phyloP scores from a whole-genome alignment of 2,888 invertebrate genomes.

The Pseudococcus jackbeardsleyi region DNA sequence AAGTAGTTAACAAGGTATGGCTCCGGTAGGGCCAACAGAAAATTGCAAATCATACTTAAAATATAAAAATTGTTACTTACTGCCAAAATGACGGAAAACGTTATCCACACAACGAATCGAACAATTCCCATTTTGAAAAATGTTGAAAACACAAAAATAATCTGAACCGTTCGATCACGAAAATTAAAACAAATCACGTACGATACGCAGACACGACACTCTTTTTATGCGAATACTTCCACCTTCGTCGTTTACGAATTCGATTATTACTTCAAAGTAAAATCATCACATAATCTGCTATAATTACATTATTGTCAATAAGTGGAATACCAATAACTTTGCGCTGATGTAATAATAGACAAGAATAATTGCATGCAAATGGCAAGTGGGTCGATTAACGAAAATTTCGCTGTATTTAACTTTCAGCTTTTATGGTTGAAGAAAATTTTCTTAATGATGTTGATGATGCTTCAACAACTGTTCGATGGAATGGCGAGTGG shows the following conservation, averaged over 20 bases:
- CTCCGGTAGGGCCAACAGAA: neutral
- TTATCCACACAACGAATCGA: slow-evolving; percentile 16
- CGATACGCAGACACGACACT: neutral
- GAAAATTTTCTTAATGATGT: neutral
- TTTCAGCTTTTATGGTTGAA: neutral
- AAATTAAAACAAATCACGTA: slow-evolving; percentile 37
- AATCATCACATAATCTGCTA: neutral
- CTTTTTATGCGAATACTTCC: slow-evolving; percentile 17
- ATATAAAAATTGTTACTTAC: neutral
- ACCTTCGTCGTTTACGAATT: neutral
- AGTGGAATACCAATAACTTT: neutral
- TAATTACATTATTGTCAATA: neutral
- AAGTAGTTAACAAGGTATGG: neutral
- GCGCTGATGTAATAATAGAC: neutral
- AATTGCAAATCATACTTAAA: neutral
- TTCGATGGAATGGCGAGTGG: too few relatives aligned
- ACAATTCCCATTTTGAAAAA: slow-evolving; percentile 8
- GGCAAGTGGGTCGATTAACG: neutral
- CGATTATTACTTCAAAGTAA: neutral
- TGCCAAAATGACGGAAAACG: neutral
- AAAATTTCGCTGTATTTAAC: neutral
- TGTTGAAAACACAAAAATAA: too few relatives aligned
- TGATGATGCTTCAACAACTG: neutral
- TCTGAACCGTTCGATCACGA: neutral
- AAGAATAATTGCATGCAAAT: neutral